Evolutionary conservation across 1,140 invertebrate genomes (phyloP).

Genomic region (Araneus ventricosus): DNA sequence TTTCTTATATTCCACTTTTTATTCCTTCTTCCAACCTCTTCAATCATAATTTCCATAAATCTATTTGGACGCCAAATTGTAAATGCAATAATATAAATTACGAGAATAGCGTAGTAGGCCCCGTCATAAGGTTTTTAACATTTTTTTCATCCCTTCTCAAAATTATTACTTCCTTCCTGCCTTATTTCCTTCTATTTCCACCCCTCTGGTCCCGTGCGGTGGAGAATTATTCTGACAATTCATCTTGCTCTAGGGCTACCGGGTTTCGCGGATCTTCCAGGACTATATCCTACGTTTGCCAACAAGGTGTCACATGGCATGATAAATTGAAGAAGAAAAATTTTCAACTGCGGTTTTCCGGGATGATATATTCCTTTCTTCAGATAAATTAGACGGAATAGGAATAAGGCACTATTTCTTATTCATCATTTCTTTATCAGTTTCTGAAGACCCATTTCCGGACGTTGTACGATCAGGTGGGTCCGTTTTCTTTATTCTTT

Average conservation of each 20-base stretch:
- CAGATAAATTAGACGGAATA: slow-evolving; percentile 29
- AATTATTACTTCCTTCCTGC: slow-evolving; percentile 61
- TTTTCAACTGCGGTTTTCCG: slow-evolving; percentile 41
- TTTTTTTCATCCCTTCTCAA: slow-evolving; percentile 21
- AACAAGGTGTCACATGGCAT: slow-evolving; percentile 45
- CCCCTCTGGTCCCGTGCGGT: neutral
- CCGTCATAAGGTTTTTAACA: slow-evolving; percentile 13
- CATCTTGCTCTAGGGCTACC: slow-evolving; percentile 47
- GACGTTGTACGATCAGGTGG: neutral
- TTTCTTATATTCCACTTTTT: neutral
- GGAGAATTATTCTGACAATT: slow-evolving; percentile 33
- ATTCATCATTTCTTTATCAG: slow-evolving; percentile 6
- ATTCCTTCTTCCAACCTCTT: neutral
- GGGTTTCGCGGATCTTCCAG: neutral
- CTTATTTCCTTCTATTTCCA: slow-evolving; percentile 36
- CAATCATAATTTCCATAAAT: slow-evolving; percentile 69
- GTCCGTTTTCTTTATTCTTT: neutral
- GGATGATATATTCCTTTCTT: slow-evolving; percentile 51
- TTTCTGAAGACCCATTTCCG: neutral
- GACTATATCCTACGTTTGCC: slow-evolving; percentile 35
- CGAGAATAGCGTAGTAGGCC: neutral
- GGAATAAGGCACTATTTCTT: slow-evolving; percentile 19
- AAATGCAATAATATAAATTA: slow-evolving; percentile 67
- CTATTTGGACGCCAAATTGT: slow-evolving; percentile 61
- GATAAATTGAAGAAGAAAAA: slow-evolving; percentile 49